These are phyloP conservation scores for Scarus forsteni DNA, from an alignment of 2,797 vertebrate species.

Conservation along the genomic window DNA sequence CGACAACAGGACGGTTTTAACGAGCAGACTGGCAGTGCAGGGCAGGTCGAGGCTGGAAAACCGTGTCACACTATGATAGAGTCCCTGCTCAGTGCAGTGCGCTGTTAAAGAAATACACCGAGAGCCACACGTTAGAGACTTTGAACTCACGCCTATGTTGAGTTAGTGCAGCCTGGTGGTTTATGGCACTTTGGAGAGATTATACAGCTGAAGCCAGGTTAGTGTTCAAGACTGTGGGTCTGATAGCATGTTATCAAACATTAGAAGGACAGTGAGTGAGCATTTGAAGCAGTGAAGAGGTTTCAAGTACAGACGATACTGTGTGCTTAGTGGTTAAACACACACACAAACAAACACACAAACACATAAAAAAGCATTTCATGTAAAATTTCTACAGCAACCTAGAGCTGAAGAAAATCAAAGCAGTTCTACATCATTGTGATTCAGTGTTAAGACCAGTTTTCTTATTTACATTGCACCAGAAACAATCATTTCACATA, in stretches of 20 bases:
- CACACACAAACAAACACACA: too few relatives aligned
- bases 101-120: constrained; percentile 86
- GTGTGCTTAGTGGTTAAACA: too few relatives aligned
- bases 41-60: constrained; percentile 45
- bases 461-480: constrained; percentile 21
- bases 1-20: constrained; percentile 57
- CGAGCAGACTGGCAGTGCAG: constrained; percentile 36
- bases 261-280: constrained; percentile 15
- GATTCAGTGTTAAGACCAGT: constrained; percentile 49
- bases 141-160: constrained; percentile 50
- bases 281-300: constrained; percentile 4
- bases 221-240: constrained; percentile 39
- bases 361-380: not conserved
- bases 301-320: not conserved
- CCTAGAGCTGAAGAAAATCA: not conserved
- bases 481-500: constrained; percentile 24
- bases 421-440: constrained; percentile 9
- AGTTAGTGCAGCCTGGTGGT: constrained; percentile 57
- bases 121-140: constrained; percentile 81
- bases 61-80: constrained; percentile 85
- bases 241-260: constrained; percentile 11
- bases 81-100: constrained; percentile 84
- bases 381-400: not conserved
- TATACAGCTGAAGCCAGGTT: constrained; percentile 51
- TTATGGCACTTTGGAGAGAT: constrained; percentile 19